Conservation (phyloP, 1,140 invertebrate genomes). For the Leptinotarsa defecta region DNA sequence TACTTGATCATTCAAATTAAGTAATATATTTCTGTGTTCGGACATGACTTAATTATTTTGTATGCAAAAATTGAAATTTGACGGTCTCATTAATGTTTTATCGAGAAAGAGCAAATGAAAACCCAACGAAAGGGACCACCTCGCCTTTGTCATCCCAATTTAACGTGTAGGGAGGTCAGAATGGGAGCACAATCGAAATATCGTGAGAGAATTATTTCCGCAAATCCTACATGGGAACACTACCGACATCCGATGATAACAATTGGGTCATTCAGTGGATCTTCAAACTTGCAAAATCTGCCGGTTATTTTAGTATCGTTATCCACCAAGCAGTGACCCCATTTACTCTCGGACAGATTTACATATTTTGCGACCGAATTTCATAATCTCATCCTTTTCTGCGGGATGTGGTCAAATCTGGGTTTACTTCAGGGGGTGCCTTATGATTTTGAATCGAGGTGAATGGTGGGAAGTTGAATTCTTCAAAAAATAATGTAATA, state of each 20-base stretch:
- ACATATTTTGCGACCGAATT: background rate
- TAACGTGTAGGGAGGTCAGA: conserved; percentile 1
- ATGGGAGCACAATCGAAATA: conserved; percentile 2
- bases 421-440: background rate
- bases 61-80: too few species aligned
- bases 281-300: conserved; percentile 8
- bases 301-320: background rate
- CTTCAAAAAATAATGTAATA: too few species aligned
- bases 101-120: background rate
- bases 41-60: too few species aligned
- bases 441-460: too few species aligned
- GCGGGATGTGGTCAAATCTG: background rate
- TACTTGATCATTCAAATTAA: too few species aligned
- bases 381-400: background rate
- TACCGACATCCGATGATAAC: conserved; percentile 1
- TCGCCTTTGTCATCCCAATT: conserved; percentile 1
- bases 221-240: background rate
- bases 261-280: conserved; percentile 8
- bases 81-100: background rate
- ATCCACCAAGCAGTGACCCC: background rate
- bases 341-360: background rate
- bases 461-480: too few species aligned
- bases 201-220: conserved; percentile 3
- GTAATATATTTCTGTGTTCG: too few species aligned
- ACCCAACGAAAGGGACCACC: background rate